Percentiles rank a stretch among this genome's conserved stretches.
These are phyloP conservation scores for Uloborus diversus DNA, from an alignment of 1,140 invertebrate species.

Conservation along the genomic window DNA sequence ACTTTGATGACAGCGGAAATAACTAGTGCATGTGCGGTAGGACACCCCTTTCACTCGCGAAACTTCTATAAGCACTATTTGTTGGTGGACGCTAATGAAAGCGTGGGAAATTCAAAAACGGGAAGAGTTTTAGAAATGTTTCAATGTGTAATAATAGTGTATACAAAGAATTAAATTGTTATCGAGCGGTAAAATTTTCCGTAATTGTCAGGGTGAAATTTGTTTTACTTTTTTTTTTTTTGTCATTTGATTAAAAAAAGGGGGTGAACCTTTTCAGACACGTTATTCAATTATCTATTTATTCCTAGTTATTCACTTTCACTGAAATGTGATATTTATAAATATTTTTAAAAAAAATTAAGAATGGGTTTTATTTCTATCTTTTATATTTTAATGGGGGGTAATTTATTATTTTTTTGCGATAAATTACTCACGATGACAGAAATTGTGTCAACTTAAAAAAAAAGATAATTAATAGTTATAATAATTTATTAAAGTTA, in stretches of 20 bases:
- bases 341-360: too few species aligned
- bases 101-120: background rate
- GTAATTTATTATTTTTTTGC: too few species aligned
- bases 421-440: too few species aligned
- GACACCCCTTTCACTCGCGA: slow-evolving; percentile 9
- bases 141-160: too few species aligned
- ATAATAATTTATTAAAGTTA: too few species aligned
- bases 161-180: too few species aligned
- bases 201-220: background rate
- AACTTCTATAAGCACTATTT: background rate
- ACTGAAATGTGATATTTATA: background rate
- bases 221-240: background rate
- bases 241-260: background rate
- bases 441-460: too few species aligned
- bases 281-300: background rate
- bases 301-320: background rate
- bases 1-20: slow-evolving; percentile 30
- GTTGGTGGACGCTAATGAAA: background rate
- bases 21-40: background rate
- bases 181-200: background rate
- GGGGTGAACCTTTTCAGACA: background rate
- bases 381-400: too few species aligned
- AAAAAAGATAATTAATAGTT: too few species aligned
- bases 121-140: background rate
- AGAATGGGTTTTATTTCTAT: too few species aligned